Percentiles rank a stretch among this genome's conserved stretches.
Evolutionary conservation across 2,113 vertebrate species (phyloP).

Genomic region (Periophthalmodon schlosseri): DNA sequence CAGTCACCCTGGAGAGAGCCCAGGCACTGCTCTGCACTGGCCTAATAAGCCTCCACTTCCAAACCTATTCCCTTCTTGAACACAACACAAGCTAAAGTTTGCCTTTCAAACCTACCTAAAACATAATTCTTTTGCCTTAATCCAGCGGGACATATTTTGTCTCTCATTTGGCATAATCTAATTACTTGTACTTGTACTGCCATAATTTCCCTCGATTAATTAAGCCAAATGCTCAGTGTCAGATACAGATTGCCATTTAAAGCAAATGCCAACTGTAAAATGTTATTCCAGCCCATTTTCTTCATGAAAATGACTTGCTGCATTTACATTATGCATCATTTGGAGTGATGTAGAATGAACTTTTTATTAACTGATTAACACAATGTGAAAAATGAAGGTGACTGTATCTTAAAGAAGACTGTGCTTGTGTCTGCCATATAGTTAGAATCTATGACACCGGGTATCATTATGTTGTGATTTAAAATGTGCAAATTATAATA

Average conservation of each 20-base stretch:
- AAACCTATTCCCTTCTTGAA: background rate
- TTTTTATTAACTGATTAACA: background rate
- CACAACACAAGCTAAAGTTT: background rate
- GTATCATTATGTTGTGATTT: too few relatives aligned
- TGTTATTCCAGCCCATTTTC: background rate
- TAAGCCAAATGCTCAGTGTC: background rate
- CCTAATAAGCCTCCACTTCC: slow-evolving; percentile 22
- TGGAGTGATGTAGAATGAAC: background rate
- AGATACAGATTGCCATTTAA: slow-evolving; percentile 6
- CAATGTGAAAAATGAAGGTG: background rate
- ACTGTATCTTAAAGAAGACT: too few relatives aligned
- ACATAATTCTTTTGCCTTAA: background rate
- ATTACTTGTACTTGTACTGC: background rate
- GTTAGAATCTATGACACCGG: too few relatives aligned
- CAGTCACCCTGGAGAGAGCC: slow-evolving; percentile 5
- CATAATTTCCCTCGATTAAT: background rate
- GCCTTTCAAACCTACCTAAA: background rate
- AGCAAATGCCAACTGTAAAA: slow-evolving; percentile 5
- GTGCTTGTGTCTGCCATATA: too few relatives aligned
- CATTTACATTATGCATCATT: background rate
- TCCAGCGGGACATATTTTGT: background rate
- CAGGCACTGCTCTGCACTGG: slow-evolving; percentile 2
- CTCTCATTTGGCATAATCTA: background rate
- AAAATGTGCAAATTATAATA: too few relatives aligned
- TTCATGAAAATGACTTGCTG: background rate